phyloP scores from a whole-genome alignment of 2,113 vertebrate genomes.

The Xenopus borealis region DNA sequence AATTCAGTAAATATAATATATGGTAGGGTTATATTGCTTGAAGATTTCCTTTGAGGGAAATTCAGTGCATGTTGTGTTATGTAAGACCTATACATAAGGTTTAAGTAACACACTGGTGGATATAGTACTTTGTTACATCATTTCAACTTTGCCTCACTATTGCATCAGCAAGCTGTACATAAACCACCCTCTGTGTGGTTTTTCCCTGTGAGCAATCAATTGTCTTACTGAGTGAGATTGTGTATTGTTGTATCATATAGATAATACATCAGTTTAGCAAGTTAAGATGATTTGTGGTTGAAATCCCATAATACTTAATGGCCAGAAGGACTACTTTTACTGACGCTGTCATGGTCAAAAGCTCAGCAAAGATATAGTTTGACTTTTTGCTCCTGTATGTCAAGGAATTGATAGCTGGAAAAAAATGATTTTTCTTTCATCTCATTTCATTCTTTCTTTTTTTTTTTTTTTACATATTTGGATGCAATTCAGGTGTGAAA shows the following conservation, averaged over 20 bases:
- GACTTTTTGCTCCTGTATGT: not conserved
- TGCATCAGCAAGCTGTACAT: not conserved
- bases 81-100: no score
- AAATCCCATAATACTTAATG: not conserved
- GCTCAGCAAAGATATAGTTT: not conserved
- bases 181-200: not conserved
- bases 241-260: not conserved
- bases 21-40: no score
- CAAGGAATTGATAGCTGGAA: conserved; percentile 5
- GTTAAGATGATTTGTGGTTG: not conserved
- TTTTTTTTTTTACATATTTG: not conserved
- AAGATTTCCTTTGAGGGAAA: no score
- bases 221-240: not conserved
- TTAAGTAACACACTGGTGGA: not conserved
- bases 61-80: no score
- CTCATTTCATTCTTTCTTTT: no score
- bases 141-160: not conserved
- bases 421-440: conserved; percentile 22
- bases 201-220: not conserved
- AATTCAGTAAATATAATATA: no score
- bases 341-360: not conserved
- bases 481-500: conserved; percentile 51
- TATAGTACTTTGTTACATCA: not conserved
- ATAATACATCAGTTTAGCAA: not conserved
- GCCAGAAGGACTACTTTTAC: not conserved